Percentiles rank a stretch among this genome's conserved stretches.
phyloP scores from a whole-genome alignment of 2,888 invertebrate species.

The Leptopilina drosophilae region DNA sequence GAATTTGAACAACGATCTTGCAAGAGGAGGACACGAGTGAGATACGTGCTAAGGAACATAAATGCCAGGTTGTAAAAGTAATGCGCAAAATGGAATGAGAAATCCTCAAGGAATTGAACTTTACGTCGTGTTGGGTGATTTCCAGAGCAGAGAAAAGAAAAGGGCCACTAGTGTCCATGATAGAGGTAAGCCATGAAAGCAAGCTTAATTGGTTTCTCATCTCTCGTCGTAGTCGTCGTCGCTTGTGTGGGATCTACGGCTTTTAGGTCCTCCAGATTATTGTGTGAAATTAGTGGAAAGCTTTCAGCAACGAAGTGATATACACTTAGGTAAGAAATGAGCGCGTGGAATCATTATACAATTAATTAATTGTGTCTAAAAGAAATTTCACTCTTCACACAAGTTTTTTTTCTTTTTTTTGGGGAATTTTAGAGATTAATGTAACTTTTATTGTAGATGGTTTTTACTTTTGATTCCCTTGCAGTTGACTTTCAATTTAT shows the following conservation, averaged over 20 bases:
- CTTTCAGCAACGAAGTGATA: background rate
- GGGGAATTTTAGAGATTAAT: too few species aligned
- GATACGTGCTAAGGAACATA: conserved; percentile 44
- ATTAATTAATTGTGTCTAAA: too few species aligned
- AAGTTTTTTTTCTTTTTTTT: too few species aligned
- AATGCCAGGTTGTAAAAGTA: conserved; percentile 47
- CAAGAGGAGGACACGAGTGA: background rate
- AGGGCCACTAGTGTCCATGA: conserved; percentile 43
- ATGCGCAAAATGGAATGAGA: conserved; percentile 41
- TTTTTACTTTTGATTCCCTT: too few species aligned
- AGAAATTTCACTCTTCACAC: too few species aligned
- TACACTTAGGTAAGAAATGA: background rate
- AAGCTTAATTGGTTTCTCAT: background rate
- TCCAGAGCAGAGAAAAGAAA: conserved; percentile 36
- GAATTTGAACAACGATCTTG: conserved; percentile 50
- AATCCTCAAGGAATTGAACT: conserved; percentile 45
- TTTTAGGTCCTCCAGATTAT: background rate
- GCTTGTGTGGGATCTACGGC: background rate
- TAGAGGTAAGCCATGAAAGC: conserved; percentile 44
- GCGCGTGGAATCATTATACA: too few species aligned
- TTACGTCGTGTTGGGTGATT: conserved; percentile 33
- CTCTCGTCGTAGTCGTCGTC: background rate
- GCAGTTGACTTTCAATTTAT: too few species aligned
- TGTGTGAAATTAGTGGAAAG: conserved; percentile 15
- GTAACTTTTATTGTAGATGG: too few species aligned